Percentiles rank a stretch among this genome's conserved stretches.
These are phyloP conservation scores for Zaprionus bogoriensis DNA, from an alignment of 2,888 invertebrate genomes.

Conservation along the genomic window DNA sequence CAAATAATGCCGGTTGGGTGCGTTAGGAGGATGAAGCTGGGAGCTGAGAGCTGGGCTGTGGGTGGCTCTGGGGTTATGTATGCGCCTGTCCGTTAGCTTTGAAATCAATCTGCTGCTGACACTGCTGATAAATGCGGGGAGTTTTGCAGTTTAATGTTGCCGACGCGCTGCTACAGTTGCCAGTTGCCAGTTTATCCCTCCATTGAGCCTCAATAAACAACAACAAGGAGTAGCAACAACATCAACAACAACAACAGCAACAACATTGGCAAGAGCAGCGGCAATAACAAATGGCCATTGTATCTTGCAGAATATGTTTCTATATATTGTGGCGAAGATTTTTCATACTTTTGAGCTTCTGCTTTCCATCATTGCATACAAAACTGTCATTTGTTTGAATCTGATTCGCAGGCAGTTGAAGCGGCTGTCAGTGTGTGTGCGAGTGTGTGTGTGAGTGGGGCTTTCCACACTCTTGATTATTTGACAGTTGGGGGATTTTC, in stretches of 20 bases:
- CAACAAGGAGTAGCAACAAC: too few relatives aligned
- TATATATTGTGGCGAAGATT: slow-evolving; percentile 35
- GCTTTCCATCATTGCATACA: slow-evolving; percentile 27
- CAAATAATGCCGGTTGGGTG: slow-evolving; percentile 46
- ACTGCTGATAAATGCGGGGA: slow-evolving; percentile 52
- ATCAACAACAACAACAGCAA: slow-evolving; percentile 35
- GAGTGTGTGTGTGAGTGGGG: slow-evolving; percentile 11
- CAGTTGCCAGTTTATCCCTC: slow-evolving; percentile 19
- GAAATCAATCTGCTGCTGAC: slow-evolving; percentile 67
- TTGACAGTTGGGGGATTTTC: slow-evolving; percentile 47
- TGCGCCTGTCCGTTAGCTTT: slow-evolving; percentile 37
- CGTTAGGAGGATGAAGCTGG: not conserved
- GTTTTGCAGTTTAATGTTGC: slow-evolving; percentile 40
- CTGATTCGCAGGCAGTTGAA: slow-evolving; percentile 20
- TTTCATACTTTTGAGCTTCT: slow-evolving; percentile 35
- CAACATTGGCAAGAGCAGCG: slow-evolving; percentile 29
- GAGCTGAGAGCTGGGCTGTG: not conserved
- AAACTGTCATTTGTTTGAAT: slow-evolving; percentile 46
- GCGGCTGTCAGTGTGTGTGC: not conserved
- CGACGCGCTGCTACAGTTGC: slow-evolving; percentile 28
- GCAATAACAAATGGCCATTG: slow-evolving; percentile 8
- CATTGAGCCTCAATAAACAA: slow-evolving; percentile 29
- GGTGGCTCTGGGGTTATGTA: not conserved
- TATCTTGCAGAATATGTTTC: slow-evolving; percentile 43
- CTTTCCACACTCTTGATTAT: slow-evolving; percentile 44